Evolutionary conservation across 2,888 invertebrate genomes (phyloP).

Genomic region (Callyntrura sp.): DNA sequence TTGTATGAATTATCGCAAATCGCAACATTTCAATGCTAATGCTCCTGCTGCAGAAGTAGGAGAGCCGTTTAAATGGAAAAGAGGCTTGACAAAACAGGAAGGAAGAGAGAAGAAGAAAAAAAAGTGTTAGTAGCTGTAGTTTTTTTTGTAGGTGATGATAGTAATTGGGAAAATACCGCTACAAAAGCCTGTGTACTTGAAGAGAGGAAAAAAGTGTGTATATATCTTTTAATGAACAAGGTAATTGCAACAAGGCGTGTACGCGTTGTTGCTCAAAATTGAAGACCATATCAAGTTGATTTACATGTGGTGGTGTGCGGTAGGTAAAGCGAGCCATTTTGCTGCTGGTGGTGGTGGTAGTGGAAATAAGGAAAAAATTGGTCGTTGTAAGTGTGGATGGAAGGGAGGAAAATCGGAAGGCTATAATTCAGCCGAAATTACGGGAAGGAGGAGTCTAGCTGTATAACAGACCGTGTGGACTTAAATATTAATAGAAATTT

Average conservation of each 20-base stretch:
- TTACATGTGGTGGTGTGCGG: constrained; percentile 40
- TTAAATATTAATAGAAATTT: too few species aligned
- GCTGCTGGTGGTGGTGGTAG: background rate
- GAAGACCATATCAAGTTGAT: constrained; percentile 18
- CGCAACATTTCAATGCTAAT: constrained; percentile 60
- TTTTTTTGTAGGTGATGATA: constrained; percentile 36
- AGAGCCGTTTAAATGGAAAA: background rate
- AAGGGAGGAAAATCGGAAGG: background rate
- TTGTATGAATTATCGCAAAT: constrained; percentile 17
- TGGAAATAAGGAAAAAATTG: constrained; percentile 47
- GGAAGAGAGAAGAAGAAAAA: constrained; percentile 44
- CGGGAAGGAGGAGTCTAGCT: background rate
- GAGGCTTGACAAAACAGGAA: constrained; percentile 58
- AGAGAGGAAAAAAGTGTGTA: constrained; percentile 21
- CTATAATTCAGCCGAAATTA: constrained; percentile 21
- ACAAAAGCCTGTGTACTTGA: constrained; percentile 14
- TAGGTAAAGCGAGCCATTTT: constrained; percentile 40
- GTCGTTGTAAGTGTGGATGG: background rate
- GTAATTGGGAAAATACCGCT: constrained; percentile 54
- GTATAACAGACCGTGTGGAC: background rate
- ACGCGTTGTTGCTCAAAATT: constrained; percentile 54
- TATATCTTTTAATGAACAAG: constrained; percentile 57
- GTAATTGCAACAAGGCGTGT: constrained; percentile 71
- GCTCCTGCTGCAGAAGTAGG: background rate
- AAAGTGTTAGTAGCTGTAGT: background rate